Conservation (phyloP, 2,888 invertebrate genomes). For the Eristalis tenax region DNA sequence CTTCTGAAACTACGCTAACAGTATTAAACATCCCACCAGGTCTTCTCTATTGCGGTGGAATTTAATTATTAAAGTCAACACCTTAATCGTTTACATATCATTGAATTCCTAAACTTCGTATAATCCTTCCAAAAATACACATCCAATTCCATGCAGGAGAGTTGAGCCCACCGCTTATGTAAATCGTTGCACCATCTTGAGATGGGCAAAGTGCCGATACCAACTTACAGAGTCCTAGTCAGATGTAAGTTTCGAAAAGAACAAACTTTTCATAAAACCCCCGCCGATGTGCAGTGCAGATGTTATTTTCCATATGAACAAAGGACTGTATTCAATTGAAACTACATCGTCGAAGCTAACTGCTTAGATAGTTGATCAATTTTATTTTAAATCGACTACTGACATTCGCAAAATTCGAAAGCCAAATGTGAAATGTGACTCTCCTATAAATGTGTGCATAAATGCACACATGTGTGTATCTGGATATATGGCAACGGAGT, state of each 20-base stretch:
- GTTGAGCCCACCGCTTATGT: not conserved
- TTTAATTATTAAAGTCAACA: no score
- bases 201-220: not conserved
- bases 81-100: not conserved
- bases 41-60: no score
- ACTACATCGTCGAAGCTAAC: constrained; percentile 21
- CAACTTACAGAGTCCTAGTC: constrained; percentile 4
- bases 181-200: not conserved
- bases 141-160: not conserved
- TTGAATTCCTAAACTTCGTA: not conserved
- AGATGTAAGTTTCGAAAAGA: constrained; percentile 23
- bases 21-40: no score
- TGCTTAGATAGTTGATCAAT: constrained; percentile 33
- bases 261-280: constrained; percentile 20
- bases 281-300: not conserved
- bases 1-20: no score
- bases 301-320: not conserved
- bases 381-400: not conserved
- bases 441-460: not conserved
- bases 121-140: not conserved
- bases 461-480: not conserved
- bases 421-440: constrained; percentile 32
- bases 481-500: not conserved
- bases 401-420: constrained; percentile 41
- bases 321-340: not conserved